Evolutionary conservation across 2,113 vertebrate genomes (phyloP).

Genomic region (Lepidothrix coronata): DNA sequence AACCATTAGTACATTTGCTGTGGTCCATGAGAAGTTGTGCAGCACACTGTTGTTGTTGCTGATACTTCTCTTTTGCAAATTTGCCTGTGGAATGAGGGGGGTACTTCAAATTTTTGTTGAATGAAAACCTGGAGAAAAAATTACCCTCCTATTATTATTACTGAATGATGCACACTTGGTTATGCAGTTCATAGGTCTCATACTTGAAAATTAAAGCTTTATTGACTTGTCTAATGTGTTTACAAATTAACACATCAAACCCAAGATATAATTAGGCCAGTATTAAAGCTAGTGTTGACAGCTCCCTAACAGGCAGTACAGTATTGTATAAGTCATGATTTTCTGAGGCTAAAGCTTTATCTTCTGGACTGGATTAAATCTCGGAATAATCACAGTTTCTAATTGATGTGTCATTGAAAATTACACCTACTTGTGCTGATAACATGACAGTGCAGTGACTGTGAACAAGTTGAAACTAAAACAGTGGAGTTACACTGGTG

Average conservation of each 20-base stretch:
- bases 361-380: background rate
- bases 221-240: constrained; percentile 21
- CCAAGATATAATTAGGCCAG: background rate
- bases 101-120: background rate
- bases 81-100: background rate
- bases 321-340: background rate
- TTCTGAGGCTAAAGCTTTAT: background rate
- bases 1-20: background rate
- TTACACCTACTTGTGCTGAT: background rate
- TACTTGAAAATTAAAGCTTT: constrained; percentile 14
- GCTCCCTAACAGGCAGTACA: background rate
- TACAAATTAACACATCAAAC: constrained; percentile 11
- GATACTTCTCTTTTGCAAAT: background rate
- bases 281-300: background rate
- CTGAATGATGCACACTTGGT: background rate
- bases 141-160: background rate
- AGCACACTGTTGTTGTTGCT: background rate
- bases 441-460: background rate
- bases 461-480: background rate
- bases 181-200: background rate
- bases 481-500: background rate
- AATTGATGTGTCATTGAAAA: background rate
- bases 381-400: background rate
- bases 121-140: background rate
- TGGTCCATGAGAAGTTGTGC: background rate